These are phyloP conservation scores for Sarcophaga variegata DNA, from an alignment of 2,888 invertebrate species.

Conservation along the genomic window DNA sequence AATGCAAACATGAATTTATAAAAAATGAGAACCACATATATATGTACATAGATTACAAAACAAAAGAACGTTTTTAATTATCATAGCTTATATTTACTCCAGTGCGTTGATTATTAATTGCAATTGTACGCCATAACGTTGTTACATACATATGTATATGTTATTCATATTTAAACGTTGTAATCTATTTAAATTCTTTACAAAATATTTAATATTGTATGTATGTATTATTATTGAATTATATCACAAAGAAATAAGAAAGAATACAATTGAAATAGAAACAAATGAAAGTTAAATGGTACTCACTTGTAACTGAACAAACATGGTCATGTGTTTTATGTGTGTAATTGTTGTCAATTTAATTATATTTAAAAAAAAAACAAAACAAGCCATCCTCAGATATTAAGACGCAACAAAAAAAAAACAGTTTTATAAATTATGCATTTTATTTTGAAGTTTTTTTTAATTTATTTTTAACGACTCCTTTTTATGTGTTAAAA, in stretches of 20 bases:
- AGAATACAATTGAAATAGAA: background rate
- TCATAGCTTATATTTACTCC: constrained; percentile 38
- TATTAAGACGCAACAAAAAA: constrained; percentile 19
- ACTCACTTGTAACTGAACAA: background rate
- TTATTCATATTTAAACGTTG: background rate
- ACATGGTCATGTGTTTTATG: constrained; percentile 11
- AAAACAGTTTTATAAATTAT: constrained; percentile 21
- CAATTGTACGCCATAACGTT: constrained; percentile 5
- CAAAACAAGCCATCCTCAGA: constrained; percentile 9
- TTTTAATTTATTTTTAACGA: background rate
- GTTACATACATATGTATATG: background rate
- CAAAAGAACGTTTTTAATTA: constrained; percentile 22
- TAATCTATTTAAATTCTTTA: background rate
- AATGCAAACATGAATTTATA: constrained; percentile 27
- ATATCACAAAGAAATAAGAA: background rate
- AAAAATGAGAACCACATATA: background rate
- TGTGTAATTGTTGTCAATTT: constrained; percentile 27
- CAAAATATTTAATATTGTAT: background rate
- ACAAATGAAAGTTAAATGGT: background rate
- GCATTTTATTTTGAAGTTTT: constrained; percentile 14
- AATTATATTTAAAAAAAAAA: background rate
- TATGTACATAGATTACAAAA: constrained; percentile 4
- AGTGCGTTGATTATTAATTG: constrained; percentile 10
- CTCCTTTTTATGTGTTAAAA: background rate
- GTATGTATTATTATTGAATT: background rate